Base-by-base conservation (phyloP, 2,113 vertebrate species). In the Grammomys dolichurus region DNA sequence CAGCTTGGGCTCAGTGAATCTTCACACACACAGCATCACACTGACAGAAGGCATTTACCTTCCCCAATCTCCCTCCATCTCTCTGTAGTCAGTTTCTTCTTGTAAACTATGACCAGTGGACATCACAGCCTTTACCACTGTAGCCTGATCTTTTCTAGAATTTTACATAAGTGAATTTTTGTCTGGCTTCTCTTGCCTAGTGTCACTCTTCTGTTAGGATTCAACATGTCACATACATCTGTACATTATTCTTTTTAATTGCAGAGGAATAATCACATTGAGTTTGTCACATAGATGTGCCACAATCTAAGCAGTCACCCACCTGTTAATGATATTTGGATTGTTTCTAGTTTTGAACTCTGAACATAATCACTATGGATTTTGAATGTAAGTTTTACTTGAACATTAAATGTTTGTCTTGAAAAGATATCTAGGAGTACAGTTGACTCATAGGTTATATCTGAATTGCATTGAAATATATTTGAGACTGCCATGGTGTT, bases 71-170 rank as follows among this genome's bases (percentile, higher is more conserved):
- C 54, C 46, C 60, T 65, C 13, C 0, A 16, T 51, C 26, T 19
- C 70, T 91, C 67, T 73, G 28, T 54, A 80, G 43, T 86, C 4
- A 54, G 26, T 78, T 17, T 82, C 8, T 51, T 95, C 5, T 36
- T 1, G 43, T 73, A 36, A 76, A 84, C 8, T 87, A 16, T 73
- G 60, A 48, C n/a, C 33, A 24, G 63, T 9, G 24, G 13, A 36
- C 69, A 90, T 43, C 58, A 77, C 51, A 96, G 36, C 67, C 51
- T 92, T 89, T 72, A 36, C 69, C 31, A 24, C 43, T 56, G 16
- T 56, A 81, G 56, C 73, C 46, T 86, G 69, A 46, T 7, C 46
- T 86, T 60, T 76, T 93, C 84, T 89, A 89, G 46, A 91, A n/a
- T 76, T 91, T 73, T 40, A 65, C 22, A 10, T 14, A 86, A 82